Conservation (phyloP, 2,113 vertebrate genomes). For the Columba livia region DNA sequence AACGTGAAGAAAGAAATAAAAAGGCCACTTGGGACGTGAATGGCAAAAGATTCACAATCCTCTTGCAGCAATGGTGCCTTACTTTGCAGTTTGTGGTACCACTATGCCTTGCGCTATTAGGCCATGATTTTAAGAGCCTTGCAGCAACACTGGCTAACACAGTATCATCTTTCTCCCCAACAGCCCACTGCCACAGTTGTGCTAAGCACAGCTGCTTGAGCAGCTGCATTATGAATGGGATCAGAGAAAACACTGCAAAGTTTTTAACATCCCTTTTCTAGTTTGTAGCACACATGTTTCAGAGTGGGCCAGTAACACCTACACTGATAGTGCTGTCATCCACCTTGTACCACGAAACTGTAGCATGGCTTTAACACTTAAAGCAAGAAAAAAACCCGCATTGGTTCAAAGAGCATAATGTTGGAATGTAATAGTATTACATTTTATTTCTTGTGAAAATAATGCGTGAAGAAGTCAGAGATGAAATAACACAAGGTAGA, state of each 20-base stretch:
- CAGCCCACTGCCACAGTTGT: neutral
- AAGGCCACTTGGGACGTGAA: neutral
- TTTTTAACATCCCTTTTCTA: neutral
- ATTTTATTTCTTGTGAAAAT: neutral
- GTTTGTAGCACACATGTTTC: neutral
- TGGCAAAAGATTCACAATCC: neutral
- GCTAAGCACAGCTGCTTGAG: neutral
- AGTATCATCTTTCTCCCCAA: neutral
- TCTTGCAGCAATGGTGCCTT: neutral
- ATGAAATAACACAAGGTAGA: neutral
- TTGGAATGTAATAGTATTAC: fast-evolving
- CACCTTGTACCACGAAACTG: neutral
- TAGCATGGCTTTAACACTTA: neutral
- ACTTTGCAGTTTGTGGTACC: neutral
- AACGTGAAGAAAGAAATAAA: neutral
- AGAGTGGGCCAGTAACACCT: neutral
- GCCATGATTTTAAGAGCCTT: neutral
- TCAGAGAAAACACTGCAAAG: neutral
- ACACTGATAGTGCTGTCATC: neutral
- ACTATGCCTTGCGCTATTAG: neutral
- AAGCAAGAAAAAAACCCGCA: neutral
- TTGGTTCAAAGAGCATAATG: neutral
- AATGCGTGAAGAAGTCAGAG: neutral
- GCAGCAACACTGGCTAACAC: neutral
- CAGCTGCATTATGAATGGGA: neutral